Evolutionary conservation across 2,888 invertebrate genomes (phyloP).

Genomic region (Boloria euphrosyne): DNA sequence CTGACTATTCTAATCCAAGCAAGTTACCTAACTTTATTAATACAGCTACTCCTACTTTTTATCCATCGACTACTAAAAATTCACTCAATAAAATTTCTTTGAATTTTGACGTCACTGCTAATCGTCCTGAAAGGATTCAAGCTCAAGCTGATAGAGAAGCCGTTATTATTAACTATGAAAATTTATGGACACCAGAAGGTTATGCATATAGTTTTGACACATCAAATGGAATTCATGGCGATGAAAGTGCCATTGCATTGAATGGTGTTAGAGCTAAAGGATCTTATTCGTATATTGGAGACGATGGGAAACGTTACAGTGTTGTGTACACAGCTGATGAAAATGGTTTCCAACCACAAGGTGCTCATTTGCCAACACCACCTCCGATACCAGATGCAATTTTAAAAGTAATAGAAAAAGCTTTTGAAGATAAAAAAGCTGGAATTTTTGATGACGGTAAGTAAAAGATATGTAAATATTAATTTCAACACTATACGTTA

Average conservation of each 20-base stretch:
- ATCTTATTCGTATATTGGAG: conserved; percentile 66
- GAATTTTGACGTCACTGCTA: neutral
- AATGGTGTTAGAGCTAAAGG: conserved; percentile 66
- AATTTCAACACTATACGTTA: too few relatives aligned
- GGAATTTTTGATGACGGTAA: conserved; percentile 68
- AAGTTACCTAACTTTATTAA: neutral
- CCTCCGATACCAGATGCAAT: conserved; percentile 71
- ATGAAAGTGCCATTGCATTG: conserved; percentile 62
- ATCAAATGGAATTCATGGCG: conserved; percentile 68
- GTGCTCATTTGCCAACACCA: conserved; percentile 71
- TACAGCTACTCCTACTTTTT: neutral
- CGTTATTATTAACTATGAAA: conserved; percentile 59
- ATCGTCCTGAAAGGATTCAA: conserved; percentile 52
- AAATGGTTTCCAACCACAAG: conserved; percentile 66
- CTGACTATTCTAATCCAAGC: neutral
- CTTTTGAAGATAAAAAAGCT: conserved; percentile 53
- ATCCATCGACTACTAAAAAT: neutral
- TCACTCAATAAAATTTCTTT: neutral
- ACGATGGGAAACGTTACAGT: conserved; percentile 67
- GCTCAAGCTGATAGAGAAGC: conserved; percentile 59
- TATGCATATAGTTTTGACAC: conserved; percentile 67
- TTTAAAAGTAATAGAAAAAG: conserved; percentile 62
- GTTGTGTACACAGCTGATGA: conserved; percentile 69
- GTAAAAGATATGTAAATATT: conserved; percentile 19
- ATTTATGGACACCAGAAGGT: conserved; percentile 56